Conservation (phyloP, 2,797 vertebrate genomes). For the Pseudotriccus pelzelni region DNA sequence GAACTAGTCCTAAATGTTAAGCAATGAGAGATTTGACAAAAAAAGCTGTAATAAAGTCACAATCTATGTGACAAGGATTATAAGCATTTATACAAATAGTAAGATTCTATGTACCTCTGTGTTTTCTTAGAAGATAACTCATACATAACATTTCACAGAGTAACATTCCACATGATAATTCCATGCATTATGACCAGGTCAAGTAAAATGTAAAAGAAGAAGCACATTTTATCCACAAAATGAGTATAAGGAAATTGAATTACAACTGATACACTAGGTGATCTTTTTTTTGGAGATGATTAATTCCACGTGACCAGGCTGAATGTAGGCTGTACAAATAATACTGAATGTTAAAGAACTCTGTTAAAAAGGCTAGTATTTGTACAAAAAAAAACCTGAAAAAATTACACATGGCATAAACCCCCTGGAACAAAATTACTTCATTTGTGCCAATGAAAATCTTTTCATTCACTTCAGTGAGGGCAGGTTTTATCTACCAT, state of each 20-base stretch:
- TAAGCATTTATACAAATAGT: background rate
- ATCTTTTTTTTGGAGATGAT: background rate
- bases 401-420: background rate
- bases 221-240: background rate
- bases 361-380: background rate
- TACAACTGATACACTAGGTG: background rate
- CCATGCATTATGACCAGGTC: background rate
- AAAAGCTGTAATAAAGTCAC: background rate
- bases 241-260: background rate
- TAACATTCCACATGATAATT: background rate
- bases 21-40: background rate
- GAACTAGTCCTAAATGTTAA: background rate
- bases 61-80: background rate
- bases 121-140: background rate
- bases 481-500: conserved; percentile 26
- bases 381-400: background rate
- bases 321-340: background rate
- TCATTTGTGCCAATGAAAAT: background rate
- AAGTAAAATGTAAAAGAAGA: background rate
- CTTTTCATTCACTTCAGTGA: background rate
- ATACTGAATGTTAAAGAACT: background rate
- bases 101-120: background rate
- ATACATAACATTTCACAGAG: background rate
- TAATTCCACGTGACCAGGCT: background rate
- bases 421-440: background rate